These are phyloP conservation scores for Cheilosia vernalis DNA, from an alignment of 2,888 invertebrate genomes.

Conservation along the genomic window DNA sequence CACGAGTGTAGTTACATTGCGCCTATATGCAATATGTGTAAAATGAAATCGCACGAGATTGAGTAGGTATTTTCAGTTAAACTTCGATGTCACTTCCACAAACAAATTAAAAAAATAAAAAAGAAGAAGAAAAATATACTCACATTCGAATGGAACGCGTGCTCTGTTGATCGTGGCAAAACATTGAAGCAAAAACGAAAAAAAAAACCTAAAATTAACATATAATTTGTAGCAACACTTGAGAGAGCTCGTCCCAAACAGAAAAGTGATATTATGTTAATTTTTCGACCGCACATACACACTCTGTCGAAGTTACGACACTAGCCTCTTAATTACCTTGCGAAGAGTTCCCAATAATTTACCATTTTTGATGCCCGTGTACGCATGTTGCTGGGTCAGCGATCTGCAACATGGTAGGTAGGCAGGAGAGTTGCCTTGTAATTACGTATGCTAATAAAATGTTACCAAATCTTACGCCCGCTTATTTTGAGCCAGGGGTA, in stretches of 20 bases:
- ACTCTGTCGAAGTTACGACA: slow-evolving; percentile 40
- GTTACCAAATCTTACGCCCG: slow-evolving; percentile 49
- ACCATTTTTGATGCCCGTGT: neutral
- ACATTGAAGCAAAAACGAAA: neutral
- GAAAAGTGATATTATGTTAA: slow-evolving; percentile 38
- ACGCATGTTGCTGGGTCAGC: slow-evolving; percentile 55
- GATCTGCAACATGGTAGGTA: slow-evolving; percentile 44
- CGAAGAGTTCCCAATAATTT: slow-evolving; percentile 34
- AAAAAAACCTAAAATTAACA: slow-evolving; percentile 25
- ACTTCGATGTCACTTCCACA: slow-evolving; percentile 34
- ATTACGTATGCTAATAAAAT: slow-evolving; percentile 53
- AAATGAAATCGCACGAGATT: slow-evolving; percentile 8
- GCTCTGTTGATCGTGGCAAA: slow-evolving; percentile 30
- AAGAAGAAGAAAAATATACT: neutral
- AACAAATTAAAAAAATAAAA: neutral
- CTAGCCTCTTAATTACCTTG: slow-evolving; percentile 43
- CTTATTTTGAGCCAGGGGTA: slow-evolving; percentile 27
- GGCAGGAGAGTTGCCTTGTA: slow-evolving; percentile 19
- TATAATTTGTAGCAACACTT: slow-evolving; percentile 53
- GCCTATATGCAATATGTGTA: slow-evolving; percentile 1
- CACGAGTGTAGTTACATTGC: slow-evolving; percentile 10
- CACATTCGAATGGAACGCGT: slow-evolving; percentile 23
- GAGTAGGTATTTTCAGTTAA: neutral
- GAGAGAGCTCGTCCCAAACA: slow-evolving; percentile 24
- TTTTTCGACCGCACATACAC: slow-evolving; percentile 29